phyloP scores from a whole-genome alignment of 1,140 invertebrate genomes.

The Laupala kohalensis region DNA sequence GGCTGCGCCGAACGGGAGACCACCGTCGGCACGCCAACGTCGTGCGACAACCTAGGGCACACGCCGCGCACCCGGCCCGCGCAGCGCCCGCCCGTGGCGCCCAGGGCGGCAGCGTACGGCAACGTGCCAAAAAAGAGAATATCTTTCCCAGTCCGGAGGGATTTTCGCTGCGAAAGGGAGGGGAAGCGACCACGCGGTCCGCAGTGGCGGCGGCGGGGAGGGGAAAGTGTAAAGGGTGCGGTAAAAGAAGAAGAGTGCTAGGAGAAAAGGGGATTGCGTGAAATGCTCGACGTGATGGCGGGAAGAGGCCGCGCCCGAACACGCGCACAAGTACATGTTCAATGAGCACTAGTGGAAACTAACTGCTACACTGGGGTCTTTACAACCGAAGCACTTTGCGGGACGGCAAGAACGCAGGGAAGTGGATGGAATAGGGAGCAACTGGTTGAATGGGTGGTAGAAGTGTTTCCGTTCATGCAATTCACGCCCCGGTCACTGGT shows the following conservation, averaged over 20 bases:
- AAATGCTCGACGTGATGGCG: not conserved
- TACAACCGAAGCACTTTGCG: too few species aligned
- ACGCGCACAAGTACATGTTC: too few species aligned
- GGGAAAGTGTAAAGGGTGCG: not conserved
- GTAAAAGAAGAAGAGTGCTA: conserved; percentile 2
- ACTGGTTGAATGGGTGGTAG: too few species aligned
- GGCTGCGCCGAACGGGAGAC: not conserved
- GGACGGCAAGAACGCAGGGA: too few species aligned
- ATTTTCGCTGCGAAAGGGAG: not conserved
- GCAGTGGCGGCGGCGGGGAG: not conserved
- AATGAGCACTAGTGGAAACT: too few species aligned
- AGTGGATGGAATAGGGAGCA: too few species aligned
- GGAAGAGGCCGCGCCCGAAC: too few species aligned
- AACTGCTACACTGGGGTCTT: too few species aligned
- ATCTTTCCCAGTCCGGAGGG: not conserved
- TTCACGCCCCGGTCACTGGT: too few species aligned
- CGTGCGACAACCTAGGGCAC: conserved; percentile 27
- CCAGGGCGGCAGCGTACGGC: not conserved
- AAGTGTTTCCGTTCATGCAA: too few species aligned
- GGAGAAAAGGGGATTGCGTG: not conserved
- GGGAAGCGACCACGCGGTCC: not conserved
- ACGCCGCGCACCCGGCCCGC: not conserved
- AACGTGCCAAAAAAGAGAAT: conserved; percentile 3
- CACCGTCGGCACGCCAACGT: conserved; percentile 21
- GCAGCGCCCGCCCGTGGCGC: not conserved